Base-by-base conservation (phyloP, 2,113 vertebrate genomes). In the Cochlearius cochlearius region DNA sequence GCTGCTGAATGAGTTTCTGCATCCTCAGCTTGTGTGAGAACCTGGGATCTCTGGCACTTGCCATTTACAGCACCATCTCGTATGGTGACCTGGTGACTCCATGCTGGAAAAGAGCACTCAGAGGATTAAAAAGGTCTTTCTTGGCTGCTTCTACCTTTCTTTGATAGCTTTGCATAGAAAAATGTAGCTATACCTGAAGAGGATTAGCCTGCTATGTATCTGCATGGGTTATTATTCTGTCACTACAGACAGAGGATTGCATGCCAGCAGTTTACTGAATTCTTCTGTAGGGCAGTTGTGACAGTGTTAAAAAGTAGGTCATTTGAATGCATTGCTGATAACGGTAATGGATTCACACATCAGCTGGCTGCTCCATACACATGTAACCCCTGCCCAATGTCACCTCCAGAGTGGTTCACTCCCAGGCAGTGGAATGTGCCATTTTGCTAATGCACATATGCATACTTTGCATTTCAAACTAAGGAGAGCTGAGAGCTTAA, bases 251-350 rank as follows among this genome's bases (percentile, higher is more conserved):
- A 41, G 77, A 92, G 92, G 90, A 90, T 30, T 79, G 45, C 80
- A 75, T 76, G 84, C 77, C 71, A 89, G 91, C 62, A 36, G 77
- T 95, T 92, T 63, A 91, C 77, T 30, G 77, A 87, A 92, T 88
- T 89, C 68, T 93, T 93, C 84, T 91, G 80, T 72, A 0, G 12
- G 39, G 62, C 59, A 91, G 71, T 94, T 92, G 91, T 88, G 89
- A 95, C 60, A 75, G 66, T 76, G 80, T 94, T 96, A 91, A 95
- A 85, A 97, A 96, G 91, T 95, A 95, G 97, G 94, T 96, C 86
- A 95, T 95, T 94, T 96, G 92, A 95, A 95, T 92, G 94, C 88
- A 64, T 75, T 95, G 88, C 91, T 97, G 96, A 85, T 97, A 97
- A 90, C 74, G 76, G 89, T 94, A 95, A 95, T 97, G 89, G 95